Evolutionary conservation across 2,797 vertebrate species (phyloP).

Genomic region (Lerista edwardsae): DNA sequence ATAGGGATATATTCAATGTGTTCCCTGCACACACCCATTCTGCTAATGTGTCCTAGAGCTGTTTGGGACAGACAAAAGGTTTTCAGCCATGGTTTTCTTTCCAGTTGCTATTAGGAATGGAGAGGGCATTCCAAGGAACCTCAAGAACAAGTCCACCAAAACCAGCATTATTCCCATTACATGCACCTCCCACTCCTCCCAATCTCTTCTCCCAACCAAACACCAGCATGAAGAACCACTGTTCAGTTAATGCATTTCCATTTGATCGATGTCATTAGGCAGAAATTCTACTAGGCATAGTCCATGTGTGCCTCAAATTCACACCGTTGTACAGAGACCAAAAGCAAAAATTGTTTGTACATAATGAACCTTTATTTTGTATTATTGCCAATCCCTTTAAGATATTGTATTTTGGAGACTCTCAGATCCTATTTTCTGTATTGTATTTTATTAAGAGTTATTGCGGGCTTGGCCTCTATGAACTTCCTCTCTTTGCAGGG

Average conservation of each 20-base stretch:
- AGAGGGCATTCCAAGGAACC: constrained; percentile 42
- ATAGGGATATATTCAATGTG: constrained; percentile 8
- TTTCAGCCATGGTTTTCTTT: constrained; percentile 7
- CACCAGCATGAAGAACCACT: constrained; percentile 68
- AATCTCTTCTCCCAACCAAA: constrained; percentile 38
- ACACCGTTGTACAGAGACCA: constrained; percentile 80
- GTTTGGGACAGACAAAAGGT: constrained; percentile 49
- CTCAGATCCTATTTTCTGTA: constrained; percentile 77
- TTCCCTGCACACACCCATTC: constrained; percentile 39
- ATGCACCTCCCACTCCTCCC: constrained; percentile 29
- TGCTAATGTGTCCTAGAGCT: constrained; percentile 35
- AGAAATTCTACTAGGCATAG: constrained; percentile 56
- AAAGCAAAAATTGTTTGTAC: constrained; percentile 85
- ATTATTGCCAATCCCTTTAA: constrained; percentile 81
- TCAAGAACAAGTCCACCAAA: constrained; percentile 5
- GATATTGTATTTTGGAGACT: constrained; percentile 84
- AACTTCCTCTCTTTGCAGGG: constrained; percentile 62
- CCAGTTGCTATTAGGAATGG: constrained; percentile 35
- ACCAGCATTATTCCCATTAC: too few relatives aligned
- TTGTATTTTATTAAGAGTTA: constrained; percentile 83
- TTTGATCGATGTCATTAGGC: constrained; percentile 29
- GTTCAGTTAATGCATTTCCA: constrained; percentile 52
- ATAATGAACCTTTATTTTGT: constrained; percentile 86
- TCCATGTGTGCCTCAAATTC: constrained; percentile 49
- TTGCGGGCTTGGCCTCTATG: constrained; percentile 79